Evolutionary conservation across 1,140 invertebrate species (phyloP), one percentile per base, ranked within the genome.

Genomic region (Akabosia matsudoensis): DNA sequence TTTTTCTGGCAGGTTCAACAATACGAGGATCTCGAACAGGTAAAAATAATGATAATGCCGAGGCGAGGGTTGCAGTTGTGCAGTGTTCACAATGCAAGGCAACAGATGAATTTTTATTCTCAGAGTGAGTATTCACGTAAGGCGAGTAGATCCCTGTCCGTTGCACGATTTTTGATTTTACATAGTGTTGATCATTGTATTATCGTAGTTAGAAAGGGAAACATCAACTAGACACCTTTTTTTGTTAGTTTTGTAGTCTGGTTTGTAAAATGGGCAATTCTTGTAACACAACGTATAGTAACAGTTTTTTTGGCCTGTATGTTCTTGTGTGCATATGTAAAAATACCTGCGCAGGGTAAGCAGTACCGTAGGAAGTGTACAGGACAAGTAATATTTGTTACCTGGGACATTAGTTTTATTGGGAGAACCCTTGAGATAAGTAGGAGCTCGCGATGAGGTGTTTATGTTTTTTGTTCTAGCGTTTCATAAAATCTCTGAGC

Each of bases 181-280:
- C 61, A 56, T 22, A n/a, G 24, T 56, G 10, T n/a, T n/a, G n/a
- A 67, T 67, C 61, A 67, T 67, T 67, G 61, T 67, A 30, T n/a
- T 67, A 67, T 67, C 61, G n/a, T 67, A 67, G 3, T 67, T 67
- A 30, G 61, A 67, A 67, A 67, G 61, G 61, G 61, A 67, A 67
- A 67, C 61, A 67, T 16, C 24, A 22, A 24, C 13, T 13, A 22
- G 54, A 56, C 37, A 45, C 54, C 22, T 22, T 56, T 56, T 16
- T 56, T 7, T 24, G 22, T 24, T 56, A n/a, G n/a, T n/a, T n/a
- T n/a, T n/a, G n/a, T n/a, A n/a, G n/a, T n/a, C n/a, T n/a, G n/a
- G n/a, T n/a, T 45, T 7, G 37, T 18, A 45, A 45, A 10, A 45
- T 10, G 7, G 18, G 18, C 37, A 45, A 45, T 67, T 10, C 3